phyloP scores from a whole-genome alignment of 2,797 vertebrate genomes.

The Enteromius fasciolatus region DNA sequence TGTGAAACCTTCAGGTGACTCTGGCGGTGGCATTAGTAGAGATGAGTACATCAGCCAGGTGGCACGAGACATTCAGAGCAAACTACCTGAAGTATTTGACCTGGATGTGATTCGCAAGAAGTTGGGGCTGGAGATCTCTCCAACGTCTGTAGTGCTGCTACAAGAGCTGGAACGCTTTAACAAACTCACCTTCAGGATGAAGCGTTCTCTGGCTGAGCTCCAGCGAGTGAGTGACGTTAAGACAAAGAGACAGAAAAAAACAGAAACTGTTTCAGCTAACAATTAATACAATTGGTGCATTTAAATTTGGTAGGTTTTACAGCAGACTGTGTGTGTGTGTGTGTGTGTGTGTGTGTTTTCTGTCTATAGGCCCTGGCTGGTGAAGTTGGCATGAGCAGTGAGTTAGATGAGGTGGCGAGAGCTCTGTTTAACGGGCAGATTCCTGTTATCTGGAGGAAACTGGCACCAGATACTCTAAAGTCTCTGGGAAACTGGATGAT shows the following conservation, averaged over 20 bases:
- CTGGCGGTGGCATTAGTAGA: slow-evolving; percentile 81
- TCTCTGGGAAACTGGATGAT: slow-evolving; percentile 94
- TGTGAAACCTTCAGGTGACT: slow-evolving; percentile 80
- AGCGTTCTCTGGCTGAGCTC: slow-evolving; percentile 84
- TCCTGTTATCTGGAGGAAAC: slow-evolving; percentile 89
- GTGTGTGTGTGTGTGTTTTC: slow-evolving; percentile 1
- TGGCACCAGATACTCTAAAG: slow-evolving; percentile 93
- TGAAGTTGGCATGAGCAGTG: slow-evolving; percentile 96
- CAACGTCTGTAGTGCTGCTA: slow-evolving; percentile 88
- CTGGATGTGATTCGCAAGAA: slow-evolving; percentile 84
- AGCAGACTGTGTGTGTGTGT: background rate
- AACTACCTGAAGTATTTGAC: slow-evolving; percentile 86
- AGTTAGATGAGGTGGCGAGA: slow-evolving; percentile 89
- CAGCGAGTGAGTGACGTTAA: slow-evolving; percentile 79
- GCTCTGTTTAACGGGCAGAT: slow-evolving; percentile 91
- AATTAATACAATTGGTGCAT: background rate
- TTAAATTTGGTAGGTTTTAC: background rate
- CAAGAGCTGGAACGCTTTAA: slow-evolving; percentile 95
- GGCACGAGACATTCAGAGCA: slow-evolving; percentile 90
- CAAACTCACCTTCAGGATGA: slow-evolving; percentile 85
- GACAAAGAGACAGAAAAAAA: background rate
- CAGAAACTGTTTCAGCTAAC: background rate
- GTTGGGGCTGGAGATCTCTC: slow-evolving; percentile 77
- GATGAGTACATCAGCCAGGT: slow-evolving; percentile 90
- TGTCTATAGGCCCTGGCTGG: slow-evolving; percentile 87